phyloP scores from a whole-genome alignment of 2,797 vertebrate species.

The Pteropus rufus region DNA sequence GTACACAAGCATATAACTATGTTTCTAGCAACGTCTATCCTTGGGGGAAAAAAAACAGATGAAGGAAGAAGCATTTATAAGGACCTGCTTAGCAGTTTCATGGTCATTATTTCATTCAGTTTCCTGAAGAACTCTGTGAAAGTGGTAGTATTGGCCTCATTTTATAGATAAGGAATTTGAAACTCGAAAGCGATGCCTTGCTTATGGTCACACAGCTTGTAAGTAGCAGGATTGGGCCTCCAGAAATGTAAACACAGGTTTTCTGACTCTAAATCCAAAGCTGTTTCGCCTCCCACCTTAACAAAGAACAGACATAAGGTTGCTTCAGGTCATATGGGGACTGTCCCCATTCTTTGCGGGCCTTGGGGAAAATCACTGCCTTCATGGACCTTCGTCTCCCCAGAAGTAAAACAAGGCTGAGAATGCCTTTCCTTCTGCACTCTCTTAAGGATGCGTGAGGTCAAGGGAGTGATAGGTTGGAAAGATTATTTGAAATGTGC shows the following conservation, averaged over 20 bases:
- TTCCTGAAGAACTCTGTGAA: not conserved
- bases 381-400: not conserved
- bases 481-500: constrained; percentile 13
- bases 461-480: not conserved
- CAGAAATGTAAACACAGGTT: not conserved
- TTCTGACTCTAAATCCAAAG: not conserved
- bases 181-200: not conserved
- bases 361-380: not conserved
- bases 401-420: not conserved
- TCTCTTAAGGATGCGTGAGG: not conserved
- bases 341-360: not conserved
- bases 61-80: not conserved
- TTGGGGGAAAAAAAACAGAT: not conserved
- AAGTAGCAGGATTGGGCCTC: not conserved
- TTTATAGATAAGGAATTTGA: not conserved
- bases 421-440: not conserved
- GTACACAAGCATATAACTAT: not conserved
- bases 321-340: not conserved
- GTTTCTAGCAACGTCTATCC: not conserved
- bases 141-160: not conserved
- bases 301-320: not conserved
- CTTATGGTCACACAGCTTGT: not conserved
- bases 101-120: not conserved
- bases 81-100: not conserved
- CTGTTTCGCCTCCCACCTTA: not conserved